phyloP scores from a whole-genome alignment of 1,140 invertebrate species.

The Elysia chlorotica region DNA sequence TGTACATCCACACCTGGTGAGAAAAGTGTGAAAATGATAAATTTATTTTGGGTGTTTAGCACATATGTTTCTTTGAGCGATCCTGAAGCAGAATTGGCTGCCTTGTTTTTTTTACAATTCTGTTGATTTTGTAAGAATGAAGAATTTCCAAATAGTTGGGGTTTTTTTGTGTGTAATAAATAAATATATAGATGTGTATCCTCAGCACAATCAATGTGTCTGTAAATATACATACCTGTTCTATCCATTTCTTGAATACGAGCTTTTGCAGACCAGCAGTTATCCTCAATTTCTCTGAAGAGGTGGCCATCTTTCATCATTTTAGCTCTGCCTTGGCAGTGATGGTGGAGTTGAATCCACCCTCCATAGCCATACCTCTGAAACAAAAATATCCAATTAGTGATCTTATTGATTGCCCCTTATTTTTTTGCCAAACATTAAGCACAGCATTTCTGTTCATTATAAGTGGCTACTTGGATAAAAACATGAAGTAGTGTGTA shows the following conservation, averaged over 20 bases:
- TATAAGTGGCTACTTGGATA: background rate
- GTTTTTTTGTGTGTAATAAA: too few relatives aligned
- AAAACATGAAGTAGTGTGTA: background rate
- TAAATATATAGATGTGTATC: too few relatives aligned
- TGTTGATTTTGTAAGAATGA: too few relatives aligned
- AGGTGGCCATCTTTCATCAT: slow-evolving; percentile 69
- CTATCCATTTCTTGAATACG: slow-evolving; percentile 60
- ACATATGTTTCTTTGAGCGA: too few relatives aligned
- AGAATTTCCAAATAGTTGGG: too few relatives aligned
- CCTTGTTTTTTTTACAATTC: too few relatives aligned
- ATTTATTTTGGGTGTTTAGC: too few relatives aligned
- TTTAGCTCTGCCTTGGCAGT: slow-evolving; percentile 57
- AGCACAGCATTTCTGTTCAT: background rate
- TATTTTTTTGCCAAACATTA: background rate
- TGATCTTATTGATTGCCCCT: background rate
- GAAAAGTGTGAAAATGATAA: slow-evolving; percentile 16
- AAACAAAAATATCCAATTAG: slow-evolving; percentile 16
- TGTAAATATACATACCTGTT: too few relatives aligned
- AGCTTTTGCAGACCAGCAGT: slow-evolving; percentile 66
- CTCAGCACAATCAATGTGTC: too few relatives aligned
- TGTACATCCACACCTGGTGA: slow-evolving; percentile 66
- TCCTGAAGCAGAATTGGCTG: too few relatives aligned
- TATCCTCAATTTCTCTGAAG: slow-evolving; percentile 67
- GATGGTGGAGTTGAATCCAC: slow-evolving; percentile 66
- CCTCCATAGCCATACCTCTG: slow-evolving; percentile 70